Evolutionary conservation across 2,113 vertebrate genomes (phyloP).

Genomic region (Vulpes lagopus): DNA sequence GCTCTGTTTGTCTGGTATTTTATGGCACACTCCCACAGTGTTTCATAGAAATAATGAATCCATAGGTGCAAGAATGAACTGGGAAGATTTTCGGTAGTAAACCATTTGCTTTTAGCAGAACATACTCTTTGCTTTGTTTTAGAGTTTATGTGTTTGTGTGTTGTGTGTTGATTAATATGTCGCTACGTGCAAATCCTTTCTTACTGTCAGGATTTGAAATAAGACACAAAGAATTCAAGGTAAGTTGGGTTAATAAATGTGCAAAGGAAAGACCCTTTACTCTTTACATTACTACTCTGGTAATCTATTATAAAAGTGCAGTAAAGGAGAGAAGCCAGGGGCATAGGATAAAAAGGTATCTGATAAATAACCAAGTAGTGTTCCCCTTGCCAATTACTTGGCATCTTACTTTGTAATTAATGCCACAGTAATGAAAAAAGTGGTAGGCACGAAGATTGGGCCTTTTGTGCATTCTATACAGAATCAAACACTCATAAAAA

Average conservation of each 20-base stretch:
- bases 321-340: slow-evolving; percentile 70
- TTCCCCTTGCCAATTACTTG: slow-evolving; percentile 84
- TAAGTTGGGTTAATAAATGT: slow-evolving; percentile 67
- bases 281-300: slow-evolving; percentile 61
- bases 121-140: slow-evolving; percentile 58
- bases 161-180: slow-evolving; percentile 52
- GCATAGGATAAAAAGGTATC: slow-evolving; percentile 84
- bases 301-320: slow-evolving; percentile 77
- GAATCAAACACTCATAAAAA: slow-evolving; percentile 83
- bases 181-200: slow-evolving; percentile 58
- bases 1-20: slow-evolving; percentile 48
- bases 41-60: slow-evolving; percentile 72
- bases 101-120: slow-evolving; percentile 52
- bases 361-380: slow-evolving; percentile 82
- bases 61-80: slow-evolving; percentile 50
- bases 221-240: slow-evolving; percentile 71
- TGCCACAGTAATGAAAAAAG: slow-evolving; percentile 84
- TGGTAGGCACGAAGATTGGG: slow-evolving; percentile 81
- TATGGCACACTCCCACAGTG: slow-evolving; percentile 31
- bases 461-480: slow-evolving; percentile 84
- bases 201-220: slow-evolving; percentile 52
- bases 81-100: slow-evolving; percentile 60
- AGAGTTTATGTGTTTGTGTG: slow-evolving; percentile 53
- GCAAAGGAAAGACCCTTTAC: slow-evolving; percentile 76
- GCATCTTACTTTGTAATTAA: slow-evolving; percentile 84